Evolutionary conservation across 2,113 vertebrate species (phyloP), one percentile per base, ranked within the genome.

Genomic region (Furnarius figulus): DNA sequence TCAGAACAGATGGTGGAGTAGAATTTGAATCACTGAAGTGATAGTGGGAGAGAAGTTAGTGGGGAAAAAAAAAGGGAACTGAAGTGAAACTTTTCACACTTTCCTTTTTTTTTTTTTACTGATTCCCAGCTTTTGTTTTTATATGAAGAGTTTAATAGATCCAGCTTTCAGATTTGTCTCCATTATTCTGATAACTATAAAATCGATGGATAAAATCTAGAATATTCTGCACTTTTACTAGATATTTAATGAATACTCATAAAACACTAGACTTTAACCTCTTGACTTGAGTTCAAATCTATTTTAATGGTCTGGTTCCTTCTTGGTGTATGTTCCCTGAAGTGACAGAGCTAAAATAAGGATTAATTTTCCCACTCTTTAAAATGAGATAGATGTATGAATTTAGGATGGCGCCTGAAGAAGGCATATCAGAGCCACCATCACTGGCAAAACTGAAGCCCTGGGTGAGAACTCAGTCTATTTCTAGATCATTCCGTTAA

Each of bases 71-170:
- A 67, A 77, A 61, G 28, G 25, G 35, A 91, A 68, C 61, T 55
- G 72, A 96, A 90, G 67, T 89, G 71, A 88, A 96, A 95, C 58
- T 95, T 94, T 90, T 95, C 94, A 88, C 92, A 80, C 95, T 87
- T 94, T 28, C 12, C 3, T 46, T 8, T 73, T 91, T 91, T 96
- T 85, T 33, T 25, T 81, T 81, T 82, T 63, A 25, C 90, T 96
- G 96, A 93, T 95, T 95, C 68, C 50, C 72, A 90, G 79, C 46
- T 93, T 96, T 96, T 93, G 72, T 95, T 93, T 91, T 93, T 85
- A 88, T 83, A 83, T 76, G 58, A 90, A 58, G 46, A 81, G 40
- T 94, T 94, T 87, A 96, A 87, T 94, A 89, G 87, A 92, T 77
- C 47, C 44, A 84, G 50, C 68, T 86, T 96, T 95, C 73, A 77